Percentiles rank a stretch among this genome's conserved stretches.
Conservation (phyloP, 2,113 vertebrate species). For the Archocentrus centrarchus region DNA sequence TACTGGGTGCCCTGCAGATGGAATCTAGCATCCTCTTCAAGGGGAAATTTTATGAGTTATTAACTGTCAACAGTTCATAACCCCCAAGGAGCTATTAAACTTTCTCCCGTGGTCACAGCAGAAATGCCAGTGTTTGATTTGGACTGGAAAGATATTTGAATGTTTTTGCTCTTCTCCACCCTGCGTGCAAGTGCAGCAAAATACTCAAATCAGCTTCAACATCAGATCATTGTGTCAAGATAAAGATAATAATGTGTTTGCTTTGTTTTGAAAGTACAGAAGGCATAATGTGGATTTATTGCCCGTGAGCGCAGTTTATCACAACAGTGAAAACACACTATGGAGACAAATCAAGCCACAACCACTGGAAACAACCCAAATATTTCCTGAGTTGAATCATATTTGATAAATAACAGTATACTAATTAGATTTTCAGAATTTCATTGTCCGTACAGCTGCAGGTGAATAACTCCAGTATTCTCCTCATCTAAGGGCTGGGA, state of each 20-base stretch:
- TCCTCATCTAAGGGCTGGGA: not conserved
- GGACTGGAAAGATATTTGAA: conserved; percentile 74
- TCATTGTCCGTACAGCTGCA: conserved; percentile 20
- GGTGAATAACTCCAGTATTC: conserved; percentile 27
- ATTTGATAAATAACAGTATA: not conserved
- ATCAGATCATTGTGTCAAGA: conserved; percentile 62
- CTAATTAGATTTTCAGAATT: not conserved
- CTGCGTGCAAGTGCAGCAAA: conserved; percentile 68
- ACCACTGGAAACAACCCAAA: conserved; percentile 14
- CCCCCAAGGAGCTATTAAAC: conserved; percentile 95
- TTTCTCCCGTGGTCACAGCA: conserved; percentile 88
- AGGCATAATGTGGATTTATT: conserved; percentile 38
- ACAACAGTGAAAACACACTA: conserved; percentile 38
- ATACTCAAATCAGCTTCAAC: conserved; percentile 44
- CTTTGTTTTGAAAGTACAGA: conserved; percentile 59
- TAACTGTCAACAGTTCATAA: conserved; percentile 99
- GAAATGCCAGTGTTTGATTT: conserved; percentile 93
- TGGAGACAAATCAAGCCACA: conserved; percentile 15
- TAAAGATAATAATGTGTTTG: conserved; percentile 64
- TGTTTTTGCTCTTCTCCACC: conserved; percentile 67
- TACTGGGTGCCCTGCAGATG: conserved; percentile 90
- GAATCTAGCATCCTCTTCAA: conserved; percentile 93
- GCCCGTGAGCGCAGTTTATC: conserved; percentile 36
- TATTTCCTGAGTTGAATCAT: conserved; percentile 5
- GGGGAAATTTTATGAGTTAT: conserved; percentile 97